phyloP scores from a whole-genome alignment of 2,888 invertebrate species.

The Cerceris ruficornis region DNA sequence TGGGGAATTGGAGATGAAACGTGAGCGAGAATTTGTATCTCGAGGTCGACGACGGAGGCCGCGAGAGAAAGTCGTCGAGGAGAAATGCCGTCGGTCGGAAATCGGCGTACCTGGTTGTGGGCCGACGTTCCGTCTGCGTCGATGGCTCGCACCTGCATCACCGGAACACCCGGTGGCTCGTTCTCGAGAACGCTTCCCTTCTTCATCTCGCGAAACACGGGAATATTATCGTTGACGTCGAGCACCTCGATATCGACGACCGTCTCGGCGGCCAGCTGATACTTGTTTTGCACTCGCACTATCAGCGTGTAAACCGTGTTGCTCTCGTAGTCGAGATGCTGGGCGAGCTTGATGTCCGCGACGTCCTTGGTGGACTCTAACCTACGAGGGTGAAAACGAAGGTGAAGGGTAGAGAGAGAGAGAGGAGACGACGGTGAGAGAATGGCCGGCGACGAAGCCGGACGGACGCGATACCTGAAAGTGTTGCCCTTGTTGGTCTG shows the following conservation, averaged over 20 bases:
- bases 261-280: conserved; percentile 90
- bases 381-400: conserved; percentile 54
- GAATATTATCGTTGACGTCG: conserved; percentile 96
- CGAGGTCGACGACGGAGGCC: not conserved
- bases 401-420: not conserved
- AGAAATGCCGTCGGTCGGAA: no score
- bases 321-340: conserved; percentile 91
- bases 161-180: conserved; percentile 90
- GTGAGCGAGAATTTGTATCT: not conserved
- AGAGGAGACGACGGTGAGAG: no score
- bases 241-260: conserved; percentile 90
- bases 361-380: conserved; percentile 86
- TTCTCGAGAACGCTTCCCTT: conserved; percentile 93
- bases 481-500: conserved; percentile 93
- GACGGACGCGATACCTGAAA: conserved; percentile 68
- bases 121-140: conserved; percentile 93
- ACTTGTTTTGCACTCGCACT: conserved; percentile 91
- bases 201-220: conserved; percentile 91
- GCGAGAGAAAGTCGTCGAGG: not conserved
- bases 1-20: conserved; percentile 47
- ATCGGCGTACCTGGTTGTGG: conserved; percentile 88
- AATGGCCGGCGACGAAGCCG: no score
- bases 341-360: conserved; percentile 89
- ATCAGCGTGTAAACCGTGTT: conserved; percentile 92
- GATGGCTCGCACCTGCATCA: conserved; percentile 93